Evolutionary conservation across 2,797 vertebrate species (phyloP).

Genomic region (Morus bassanus): DNA sequence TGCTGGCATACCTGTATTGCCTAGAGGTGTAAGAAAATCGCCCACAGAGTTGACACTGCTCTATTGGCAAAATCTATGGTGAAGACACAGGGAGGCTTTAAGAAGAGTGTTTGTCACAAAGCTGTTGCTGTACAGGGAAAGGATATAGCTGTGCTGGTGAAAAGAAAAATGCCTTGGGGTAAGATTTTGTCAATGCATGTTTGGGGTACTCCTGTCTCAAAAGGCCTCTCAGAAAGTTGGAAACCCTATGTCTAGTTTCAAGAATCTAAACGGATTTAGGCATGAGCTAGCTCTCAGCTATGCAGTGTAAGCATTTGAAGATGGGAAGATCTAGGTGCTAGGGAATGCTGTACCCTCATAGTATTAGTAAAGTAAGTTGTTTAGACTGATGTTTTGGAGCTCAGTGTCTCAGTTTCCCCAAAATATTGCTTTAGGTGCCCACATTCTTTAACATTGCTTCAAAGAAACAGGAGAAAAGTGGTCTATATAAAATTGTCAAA

Average conservation of each 20-base stretch:
- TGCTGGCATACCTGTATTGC: conserved; percentile 9
- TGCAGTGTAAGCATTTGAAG: background rate
- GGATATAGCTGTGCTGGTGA: background rate
- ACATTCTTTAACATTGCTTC: accelerated
- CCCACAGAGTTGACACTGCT: conserved; percentile 2
- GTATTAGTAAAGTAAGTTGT: background rate
- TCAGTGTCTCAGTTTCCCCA: background rate
- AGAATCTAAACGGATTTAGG: background rate
- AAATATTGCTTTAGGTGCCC: background rate
- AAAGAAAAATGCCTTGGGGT: background rate
- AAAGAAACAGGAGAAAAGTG: background rate
- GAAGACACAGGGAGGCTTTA: background rate
- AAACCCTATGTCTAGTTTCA: background rate
- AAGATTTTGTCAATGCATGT: accelerated
- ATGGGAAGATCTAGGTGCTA: background rate
- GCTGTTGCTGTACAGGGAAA: background rate
- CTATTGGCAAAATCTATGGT: background rate
- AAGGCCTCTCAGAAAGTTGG: background rate
- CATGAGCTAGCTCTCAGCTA: background rate
- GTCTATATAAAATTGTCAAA: background rate
- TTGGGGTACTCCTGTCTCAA: background rate
- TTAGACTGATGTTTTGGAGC: background rate
- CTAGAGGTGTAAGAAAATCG: conserved; percentile 47
- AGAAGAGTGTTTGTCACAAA: background rate
- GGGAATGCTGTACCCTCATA: background rate